A percentile compares a stretch with the other conserved stretches of the same genome.
Evolutionary conservation across 2,113 vertebrate species (phyloP).

Genomic region (Gavia stellata): DNA sequence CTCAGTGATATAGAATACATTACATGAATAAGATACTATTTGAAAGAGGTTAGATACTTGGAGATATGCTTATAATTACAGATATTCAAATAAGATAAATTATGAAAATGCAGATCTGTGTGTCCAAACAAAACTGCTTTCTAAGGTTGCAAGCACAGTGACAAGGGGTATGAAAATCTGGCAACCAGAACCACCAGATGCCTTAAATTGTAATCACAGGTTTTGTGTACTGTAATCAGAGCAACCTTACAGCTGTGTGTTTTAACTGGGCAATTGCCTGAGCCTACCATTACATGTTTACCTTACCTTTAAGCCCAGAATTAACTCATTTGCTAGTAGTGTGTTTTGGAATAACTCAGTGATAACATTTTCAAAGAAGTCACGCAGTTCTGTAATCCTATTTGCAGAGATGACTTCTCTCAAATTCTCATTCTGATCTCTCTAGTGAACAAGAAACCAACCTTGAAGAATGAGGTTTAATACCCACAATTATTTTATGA

Average conservation of each 20-base stretch:
- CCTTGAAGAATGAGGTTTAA: neutral
- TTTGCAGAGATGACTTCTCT: neutral
- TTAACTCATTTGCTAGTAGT: slow-evolving; percentile 33
- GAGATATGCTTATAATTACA: neutral
- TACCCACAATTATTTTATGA: neutral
- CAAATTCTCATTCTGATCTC: neutral
- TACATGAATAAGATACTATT: neutral
- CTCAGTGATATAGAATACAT: neutral
- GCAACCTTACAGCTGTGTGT: neutral
- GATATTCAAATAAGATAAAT: neutral
- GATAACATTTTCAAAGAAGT: slow-evolving; percentile 52
- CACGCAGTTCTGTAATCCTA: neutral
- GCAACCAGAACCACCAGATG: slow-evolving; percentile 34
- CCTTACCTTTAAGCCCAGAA: slow-evolving; percentile 44
- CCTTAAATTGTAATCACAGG: neutral
- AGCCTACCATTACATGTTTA: slow-evolving; percentile 31
- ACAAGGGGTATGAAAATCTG: slow-evolving; percentile 7
- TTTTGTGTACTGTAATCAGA: neutral
- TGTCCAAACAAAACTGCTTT: neutral
- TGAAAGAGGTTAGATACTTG: neutral
- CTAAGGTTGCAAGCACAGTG: neutral
- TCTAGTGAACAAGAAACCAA: neutral
- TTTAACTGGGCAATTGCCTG: slow-evolving; percentile 11
- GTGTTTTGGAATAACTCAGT: neutral
- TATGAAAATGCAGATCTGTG: neutral